Evolutionary conservation across 2,797 vertebrate species (phyloP).

Genomic region (Tachyglossus aculeatus): DNA sequence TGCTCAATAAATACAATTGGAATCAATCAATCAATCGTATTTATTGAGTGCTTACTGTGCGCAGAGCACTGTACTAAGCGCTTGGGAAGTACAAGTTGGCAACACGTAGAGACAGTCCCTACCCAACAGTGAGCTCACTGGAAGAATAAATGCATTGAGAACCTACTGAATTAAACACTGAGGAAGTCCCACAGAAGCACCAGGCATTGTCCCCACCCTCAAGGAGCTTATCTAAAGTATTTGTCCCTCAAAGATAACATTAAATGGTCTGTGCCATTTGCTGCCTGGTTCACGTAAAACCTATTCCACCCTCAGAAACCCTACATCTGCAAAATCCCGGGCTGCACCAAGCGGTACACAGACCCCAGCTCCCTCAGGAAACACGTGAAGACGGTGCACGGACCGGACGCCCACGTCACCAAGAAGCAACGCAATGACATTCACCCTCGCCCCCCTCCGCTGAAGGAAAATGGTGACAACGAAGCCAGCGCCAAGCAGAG

Average conservation of each 20-base stretch:
- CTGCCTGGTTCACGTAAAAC: too few species aligned
- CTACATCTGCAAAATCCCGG: constrained; percentile 96
- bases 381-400: constrained; percentile 96
- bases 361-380: constrained; percentile 98
- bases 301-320: constrained; percentile 84
- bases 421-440: constrained; percentile 92
- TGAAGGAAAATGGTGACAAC: constrained; percentile 87
- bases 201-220: too few species aligned
- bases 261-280: too few species aligned
- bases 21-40: background rate
- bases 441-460: constrained; percentile 79
- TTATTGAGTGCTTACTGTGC: background rate
- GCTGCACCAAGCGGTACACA: constrained; percentile 96
- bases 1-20: too few species aligned
- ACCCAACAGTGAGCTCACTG: background rate
- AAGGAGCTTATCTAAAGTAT: too few species aligned
- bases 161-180: too few species aligned
- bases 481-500: constrained; percentile 81
- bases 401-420: constrained; percentile 96
- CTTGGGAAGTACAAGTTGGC: background rate
- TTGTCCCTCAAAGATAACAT: too few species aligned
- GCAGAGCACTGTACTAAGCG: background rate
- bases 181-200: too few species aligned
- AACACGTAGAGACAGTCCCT: background rate
- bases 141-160: too few species aligned